A percentile compares a stretch with the other conserved stretches of the same genome.
Conservation (phyloP, 1,140 invertebrate species). For the Chironomus striatipennis region DNA sequence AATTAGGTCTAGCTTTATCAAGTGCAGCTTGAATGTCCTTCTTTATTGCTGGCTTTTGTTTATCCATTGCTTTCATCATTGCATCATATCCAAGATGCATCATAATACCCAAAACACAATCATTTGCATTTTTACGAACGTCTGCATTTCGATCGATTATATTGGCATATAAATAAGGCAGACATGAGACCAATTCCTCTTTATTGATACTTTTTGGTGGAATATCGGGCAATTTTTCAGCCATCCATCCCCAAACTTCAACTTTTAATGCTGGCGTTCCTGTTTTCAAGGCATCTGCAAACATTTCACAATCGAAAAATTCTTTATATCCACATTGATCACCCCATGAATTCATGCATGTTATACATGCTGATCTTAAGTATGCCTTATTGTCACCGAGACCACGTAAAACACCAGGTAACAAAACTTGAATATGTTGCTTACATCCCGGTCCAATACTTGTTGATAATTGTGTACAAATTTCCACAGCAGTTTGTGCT, state of each 20-base stretch:
- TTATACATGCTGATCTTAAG: slow-evolving; percentile 66
- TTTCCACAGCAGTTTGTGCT: slow-evolving; percentile 67
- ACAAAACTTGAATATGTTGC: slow-evolving; percentile 67
- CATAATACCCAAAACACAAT: slow-evolving; percentile 86
- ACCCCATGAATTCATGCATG: slow-evolving; percentile 75
- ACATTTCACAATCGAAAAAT: slow-evolving; percentile 83
- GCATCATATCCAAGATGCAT: slow-evolving; percentile 80
- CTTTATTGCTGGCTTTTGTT: slow-evolving; percentile 82
- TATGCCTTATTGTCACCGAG: slow-evolving; percentile 60
- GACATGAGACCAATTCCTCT: slow-evolving; percentile 69
- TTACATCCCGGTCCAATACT: slow-evolving; percentile 76
- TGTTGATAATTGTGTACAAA: slow-evolving; percentile 68
- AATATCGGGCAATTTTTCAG: slow-evolving; percentile 65
- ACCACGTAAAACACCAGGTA: slow-evolving; percentile 73
- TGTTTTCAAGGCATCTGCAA: slow-evolving; percentile 71
- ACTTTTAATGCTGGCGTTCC: slow-evolving; percentile 74
- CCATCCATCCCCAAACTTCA: slow-evolving; percentile 77
- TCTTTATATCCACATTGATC: slow-evolving; percentile 70
- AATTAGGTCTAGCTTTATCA: slow-evolving; percentile 75
- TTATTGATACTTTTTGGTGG: slow-evolving; percentile 62
- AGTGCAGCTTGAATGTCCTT: slow-evolving; percentile 65
- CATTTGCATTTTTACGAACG: slow-evolving; percentile 80
- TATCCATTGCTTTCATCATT: slow-evolving; percentile 69
- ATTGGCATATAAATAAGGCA: slow-evolving; percentile 72
- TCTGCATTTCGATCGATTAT: slow-evolving; percentile 87